phyloP scores from a whole-genome alignment of 1,140 invertebrate genomes.

The Pantala flavescens region DNA sequence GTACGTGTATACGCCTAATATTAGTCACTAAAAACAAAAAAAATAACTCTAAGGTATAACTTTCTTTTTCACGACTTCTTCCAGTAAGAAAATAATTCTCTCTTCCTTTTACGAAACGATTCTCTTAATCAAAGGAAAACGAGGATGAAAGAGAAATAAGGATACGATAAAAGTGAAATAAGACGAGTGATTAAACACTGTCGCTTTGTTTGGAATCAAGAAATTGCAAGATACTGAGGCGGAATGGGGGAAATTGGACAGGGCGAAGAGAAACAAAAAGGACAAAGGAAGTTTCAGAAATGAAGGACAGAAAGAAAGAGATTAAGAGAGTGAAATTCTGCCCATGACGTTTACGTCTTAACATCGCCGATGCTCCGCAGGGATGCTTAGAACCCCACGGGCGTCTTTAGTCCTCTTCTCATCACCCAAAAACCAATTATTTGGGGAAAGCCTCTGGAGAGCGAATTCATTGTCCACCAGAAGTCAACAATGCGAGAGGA shows the following conservation, averaged over 20 bases:
- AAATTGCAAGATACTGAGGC: not conserved
- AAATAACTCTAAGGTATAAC: too few species aligned
- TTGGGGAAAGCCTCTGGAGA: not conserved
- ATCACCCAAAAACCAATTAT: conserved; percentile 4
- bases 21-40: too few species aligned
- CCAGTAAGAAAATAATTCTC: too few species aligned
- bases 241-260: not conserved
- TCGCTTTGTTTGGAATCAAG: too few species aligned
- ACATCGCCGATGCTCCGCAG: not conserved
- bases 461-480: not conserved
- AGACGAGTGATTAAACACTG: too few species aligned
- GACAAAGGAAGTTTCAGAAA: too few species aligned
- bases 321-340: not conserved
- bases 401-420: not conserved
- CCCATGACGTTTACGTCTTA: conserved; percentile 1
- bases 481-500: not conserved
- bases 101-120: too few species aligned
- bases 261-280: not conserved
- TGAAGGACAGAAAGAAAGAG: not conserved
- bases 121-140: too few species aligned
- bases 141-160: too few species aligned
- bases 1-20: too few species aligned
- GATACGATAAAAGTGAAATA: too few species aligned
- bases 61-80: too few species aligned
- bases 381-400: not conserved